Percentiles rank a stretch among this genome's conserved stretches.
Evolutionary conservation across 2,797 vertebrate genomes (phyloP).

Genomic region (Glyptemys insculpta): DNA sequence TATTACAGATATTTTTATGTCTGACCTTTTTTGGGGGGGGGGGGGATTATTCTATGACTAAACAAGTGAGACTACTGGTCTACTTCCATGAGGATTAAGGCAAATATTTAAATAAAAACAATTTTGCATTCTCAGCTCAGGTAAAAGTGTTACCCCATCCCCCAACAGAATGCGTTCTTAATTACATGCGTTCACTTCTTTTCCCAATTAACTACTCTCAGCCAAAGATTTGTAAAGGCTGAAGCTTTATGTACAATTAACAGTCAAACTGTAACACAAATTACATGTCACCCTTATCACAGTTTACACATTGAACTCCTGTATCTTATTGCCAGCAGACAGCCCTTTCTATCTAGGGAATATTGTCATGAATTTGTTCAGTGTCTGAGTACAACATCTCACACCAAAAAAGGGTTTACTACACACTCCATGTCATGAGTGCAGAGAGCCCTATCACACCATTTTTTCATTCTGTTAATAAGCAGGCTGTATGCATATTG

Average conservation of each 20-base stretch:
- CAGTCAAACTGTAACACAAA: constrained; percentile 83
- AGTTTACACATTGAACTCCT: constrained; percentile 84
- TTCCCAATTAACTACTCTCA: constrained; percentile 67
- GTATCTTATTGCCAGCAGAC: constrained; percentile 83
- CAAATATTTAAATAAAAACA: constrained; percentile 43
- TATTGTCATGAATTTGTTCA: constrained; percentile 78
- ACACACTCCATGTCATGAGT: neutral
- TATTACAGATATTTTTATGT: neutral
- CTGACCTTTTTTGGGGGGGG: neutral
- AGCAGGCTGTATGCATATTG: neutral
- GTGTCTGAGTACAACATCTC: constrained; percentile 69
- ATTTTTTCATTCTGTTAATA: neutral
- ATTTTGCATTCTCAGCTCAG: neutral
- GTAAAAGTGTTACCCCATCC: constrained; percentile 42
- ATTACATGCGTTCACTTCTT: constrained; percentile 50
- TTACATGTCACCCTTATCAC: constrained; percentile 84
- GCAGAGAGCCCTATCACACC: neutral
- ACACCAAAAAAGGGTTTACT: constrained; percentile 42
- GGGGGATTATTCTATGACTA: neutral
- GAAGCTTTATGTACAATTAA: constrained; percentile 82
- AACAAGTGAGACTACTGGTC: constrained; percentile 8
- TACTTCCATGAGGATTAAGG: neutral
- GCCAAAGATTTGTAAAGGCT: constrained; percentile 73
- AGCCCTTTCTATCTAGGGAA: constrained; percentile 76
- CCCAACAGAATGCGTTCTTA: constrained; percentile 54